These are phyloP conservation scores for Sinopyrophorus schimmeli DNA, from an alignment of 2,888 invertebrate species.

Conservation along the genomic window DNA sequence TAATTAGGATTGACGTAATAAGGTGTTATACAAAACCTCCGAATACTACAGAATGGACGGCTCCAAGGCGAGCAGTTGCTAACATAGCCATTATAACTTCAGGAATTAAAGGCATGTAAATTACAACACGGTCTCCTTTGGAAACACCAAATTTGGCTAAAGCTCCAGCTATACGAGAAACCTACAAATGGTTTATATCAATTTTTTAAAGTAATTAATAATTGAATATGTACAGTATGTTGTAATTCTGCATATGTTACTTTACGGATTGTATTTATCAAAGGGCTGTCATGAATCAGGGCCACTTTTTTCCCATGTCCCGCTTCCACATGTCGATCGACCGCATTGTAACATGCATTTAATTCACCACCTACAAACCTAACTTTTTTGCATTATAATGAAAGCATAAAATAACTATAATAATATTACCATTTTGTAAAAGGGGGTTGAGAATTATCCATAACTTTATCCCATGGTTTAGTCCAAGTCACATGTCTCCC, in stretches of 20 bases:
- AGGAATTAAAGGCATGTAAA: constrained; percentile 94
- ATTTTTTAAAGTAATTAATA: not conserved
- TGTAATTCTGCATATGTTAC: constrained; percentile 82
- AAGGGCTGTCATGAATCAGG: constrained; percentile 87
- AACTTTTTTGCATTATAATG: constrained; percentile 25
- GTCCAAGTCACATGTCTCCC: constrained; percentile 76
- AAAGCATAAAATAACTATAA: not conserved
- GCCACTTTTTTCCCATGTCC: constrained; percentile 81
- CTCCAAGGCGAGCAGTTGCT: constrained; percentile 85
- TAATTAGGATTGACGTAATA: not conserved
- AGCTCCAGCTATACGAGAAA: constrained; percentile 77
- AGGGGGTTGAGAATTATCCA: constrained; percentile 82
- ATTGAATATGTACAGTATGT: constrained; percentile 65
- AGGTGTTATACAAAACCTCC: constrained; percentile 64
- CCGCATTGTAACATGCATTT: constrained; percentile 91
- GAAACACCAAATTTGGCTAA: constrained; percentile 75
- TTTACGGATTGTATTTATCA: constrained; percentile 74
- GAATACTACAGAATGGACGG: constrained; percentile 93
- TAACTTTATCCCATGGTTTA: constrained; percentile 79
- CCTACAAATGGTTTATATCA: constrained; percentile 55
- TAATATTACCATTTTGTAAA: constrained; percentile 95
- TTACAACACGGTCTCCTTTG: constrained; percentile 82
- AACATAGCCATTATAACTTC: constrained; percentile 89
- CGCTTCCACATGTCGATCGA: constrained; percentile 84
- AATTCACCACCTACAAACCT: constrained; percentile 90